Evolutionary conservation across 2,797 vertebrate genomes (phyloP), one percentile per base, ranked within the genome.

Genomic region (Macropodus opercularis): DNA sequence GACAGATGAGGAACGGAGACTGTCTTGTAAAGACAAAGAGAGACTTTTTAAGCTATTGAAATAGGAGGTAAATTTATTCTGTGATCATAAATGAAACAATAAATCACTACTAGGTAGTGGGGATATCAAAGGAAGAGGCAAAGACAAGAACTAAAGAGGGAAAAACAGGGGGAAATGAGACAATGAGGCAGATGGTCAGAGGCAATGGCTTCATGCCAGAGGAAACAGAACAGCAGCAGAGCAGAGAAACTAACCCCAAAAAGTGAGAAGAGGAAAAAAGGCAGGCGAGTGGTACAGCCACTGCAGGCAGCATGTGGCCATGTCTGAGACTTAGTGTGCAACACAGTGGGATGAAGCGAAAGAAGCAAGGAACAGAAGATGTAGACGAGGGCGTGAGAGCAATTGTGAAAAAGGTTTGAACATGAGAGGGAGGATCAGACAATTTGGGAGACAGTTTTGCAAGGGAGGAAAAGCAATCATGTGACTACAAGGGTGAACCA

Each of bases 161-260:
- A 4, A n/a, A n/a, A n/a, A 27, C n/a, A 21, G 23, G n/a, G 6
- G 18, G 7, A 22, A 49, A 62, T 60, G 51, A 44, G 34, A 78
- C 68, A 78, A 65, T 34, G 60, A 80, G 69, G 74, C 83, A 87
- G 87, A 89, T 84, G 81, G 83, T 81, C 56, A 66, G 71, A 71
- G 76, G 72, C 53, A n/a, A 54, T 77, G 85, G 81, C 76, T 38
- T 43, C 12, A n/a, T 19, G 81, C 77, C 76, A 83, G 65, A 52
- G 63, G 77, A 76, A 55, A 81, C 56, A 81, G 75, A 71, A 79
- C 72, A 72, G 66, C 71, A 71, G 74, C 52, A 49, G 53, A 69
- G 64, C 49, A 57, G 31, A 71, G 50, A 59, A 84, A 65, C 77
- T 27, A 18, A 50, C 63, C 41, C 63, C 29, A 63, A 58, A 73